A percentile compares a stretch with the other conserved stretches of the same genome.
These are phyloP conservation scores for Crocallis elinguaria DNA, from an alignment of 2,888 invertebrate genomes.

Conservation along the genomic window DNA sequence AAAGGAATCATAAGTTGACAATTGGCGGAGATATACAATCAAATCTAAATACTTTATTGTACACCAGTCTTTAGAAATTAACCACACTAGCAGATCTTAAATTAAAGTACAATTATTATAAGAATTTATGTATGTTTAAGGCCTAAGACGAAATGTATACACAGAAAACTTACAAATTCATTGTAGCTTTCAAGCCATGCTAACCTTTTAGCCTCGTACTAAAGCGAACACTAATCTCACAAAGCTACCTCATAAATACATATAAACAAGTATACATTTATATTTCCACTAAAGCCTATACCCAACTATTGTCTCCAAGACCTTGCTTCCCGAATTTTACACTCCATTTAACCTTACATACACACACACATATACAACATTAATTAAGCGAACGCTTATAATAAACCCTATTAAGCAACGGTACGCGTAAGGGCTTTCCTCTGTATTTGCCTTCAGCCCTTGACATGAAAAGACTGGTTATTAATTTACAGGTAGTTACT, in stretches of 20 bases:
- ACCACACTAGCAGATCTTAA: too few species aligned
- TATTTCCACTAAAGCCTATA: constrained; percentile 6
- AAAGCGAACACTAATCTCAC: not conserved
- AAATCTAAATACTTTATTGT: too few species aligned
- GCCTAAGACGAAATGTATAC: too few species aligned
- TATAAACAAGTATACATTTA: not conserved
- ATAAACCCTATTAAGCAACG: constrained; percentile 43
- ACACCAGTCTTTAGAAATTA: too few species aligned
- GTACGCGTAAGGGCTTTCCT: constrained; percentile 40
- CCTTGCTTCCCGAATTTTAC: constrained; percentile 34
- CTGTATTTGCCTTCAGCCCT: constrained; percentile 36
- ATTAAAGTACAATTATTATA: too few species aligned
- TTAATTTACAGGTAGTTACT: constrained; percentile 33
- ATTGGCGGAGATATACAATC: too few species aligned
- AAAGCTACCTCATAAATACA: constrained; percentile 1
- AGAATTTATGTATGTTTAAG: too few species aligned
- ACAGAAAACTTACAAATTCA: too few species aligned
- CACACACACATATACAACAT: constrained; percentile 28
- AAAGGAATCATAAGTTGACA: too few species aligned
- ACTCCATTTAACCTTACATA: constrained; percentile 32
- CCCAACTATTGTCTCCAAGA: constrained; percentile 22
- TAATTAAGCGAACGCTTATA: constrained; percentile 42
- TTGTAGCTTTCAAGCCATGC: too few species aligned
- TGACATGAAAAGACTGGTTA: constrained; percentile 37
- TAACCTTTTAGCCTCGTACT: not conserved